These are phyloP conservation scores for Lagenorhynchus albirostris DNA, from an alignment of 2,113 vertebrate species.

Conservation along the genomic window DNA sequence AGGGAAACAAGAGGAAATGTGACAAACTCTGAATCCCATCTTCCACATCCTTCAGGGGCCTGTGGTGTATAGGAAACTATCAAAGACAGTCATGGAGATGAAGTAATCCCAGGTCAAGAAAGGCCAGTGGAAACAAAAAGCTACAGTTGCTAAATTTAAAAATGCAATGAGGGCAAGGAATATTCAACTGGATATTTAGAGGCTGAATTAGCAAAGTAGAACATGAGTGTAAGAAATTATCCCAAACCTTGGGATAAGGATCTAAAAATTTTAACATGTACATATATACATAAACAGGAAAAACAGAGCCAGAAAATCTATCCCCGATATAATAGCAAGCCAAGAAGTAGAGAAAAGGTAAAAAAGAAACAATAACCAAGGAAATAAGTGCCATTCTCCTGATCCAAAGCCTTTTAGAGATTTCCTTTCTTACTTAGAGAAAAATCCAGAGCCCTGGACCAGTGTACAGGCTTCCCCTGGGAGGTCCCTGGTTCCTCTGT, in stretches of 20 bases:
- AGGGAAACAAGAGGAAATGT: background rate
- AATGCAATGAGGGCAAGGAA: background rate
- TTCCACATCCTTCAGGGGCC: background rate
- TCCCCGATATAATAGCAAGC: background rate
- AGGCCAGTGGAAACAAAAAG: background rate
- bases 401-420: background rate
- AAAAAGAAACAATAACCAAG: background rate
- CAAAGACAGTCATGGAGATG: background rate
- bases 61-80: background rate
- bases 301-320: background rate
- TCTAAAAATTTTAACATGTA: background rate
- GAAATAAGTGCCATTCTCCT: background rate
- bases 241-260: background rate
- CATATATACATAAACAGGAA: background rate
- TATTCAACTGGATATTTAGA: background rate
- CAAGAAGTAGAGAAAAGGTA: background rate
- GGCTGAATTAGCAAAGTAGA: background rate
- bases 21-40: background rate
- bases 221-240: background rate
- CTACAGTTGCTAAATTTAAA: background rate
- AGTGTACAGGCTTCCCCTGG: too few species aligned
- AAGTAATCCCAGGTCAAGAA: background rate
- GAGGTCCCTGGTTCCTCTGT: rapidly evolving
- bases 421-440: background rate
- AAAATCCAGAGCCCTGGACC: background rate